Conservation (phyloP, 2,113 vertebrate genomes). For the Ceyx melanurus region DNA sequence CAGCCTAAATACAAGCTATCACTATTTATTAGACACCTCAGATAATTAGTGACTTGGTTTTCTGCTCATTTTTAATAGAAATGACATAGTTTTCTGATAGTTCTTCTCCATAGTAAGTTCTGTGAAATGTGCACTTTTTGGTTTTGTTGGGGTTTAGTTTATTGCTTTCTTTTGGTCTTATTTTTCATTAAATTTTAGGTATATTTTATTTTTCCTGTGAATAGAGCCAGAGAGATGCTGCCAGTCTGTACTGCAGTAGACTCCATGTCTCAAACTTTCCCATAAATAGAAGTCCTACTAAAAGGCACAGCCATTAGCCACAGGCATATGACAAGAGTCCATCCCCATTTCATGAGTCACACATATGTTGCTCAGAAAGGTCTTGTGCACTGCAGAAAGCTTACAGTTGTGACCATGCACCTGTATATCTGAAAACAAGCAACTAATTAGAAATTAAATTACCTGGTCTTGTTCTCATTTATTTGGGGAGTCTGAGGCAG, state of each 20-base stretch:
- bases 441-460: not conserved
- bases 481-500: not conserved
- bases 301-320: not conserved
- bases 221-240: not conserved
- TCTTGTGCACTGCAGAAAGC: not conserved
- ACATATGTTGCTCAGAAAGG: not conserved
- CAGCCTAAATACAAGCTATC: not conserved
- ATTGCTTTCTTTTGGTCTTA: rapidly evolving
- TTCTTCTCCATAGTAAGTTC: not conserved
- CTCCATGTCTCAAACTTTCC: not conserved
- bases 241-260: not conserved
- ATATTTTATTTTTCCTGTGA: not conserved
- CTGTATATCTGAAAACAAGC: not conserved
- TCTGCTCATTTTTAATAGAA: not conserved
- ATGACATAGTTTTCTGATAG: not conserved
- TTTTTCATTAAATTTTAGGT: not conserved
- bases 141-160: too few species aligned
- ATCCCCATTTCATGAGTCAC: not conserved
- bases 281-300: not conserved
- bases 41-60: not conserved
- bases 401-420: not conserved
- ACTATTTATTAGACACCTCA: not conserved
- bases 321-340: not conserved
- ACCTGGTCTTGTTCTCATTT: not conserved
- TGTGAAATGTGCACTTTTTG: not conserved